Evolutionary conservation across 2,888 invertebrate species (phyloP).

Genomic region (Nesidiocoris tenuis): DNA sequence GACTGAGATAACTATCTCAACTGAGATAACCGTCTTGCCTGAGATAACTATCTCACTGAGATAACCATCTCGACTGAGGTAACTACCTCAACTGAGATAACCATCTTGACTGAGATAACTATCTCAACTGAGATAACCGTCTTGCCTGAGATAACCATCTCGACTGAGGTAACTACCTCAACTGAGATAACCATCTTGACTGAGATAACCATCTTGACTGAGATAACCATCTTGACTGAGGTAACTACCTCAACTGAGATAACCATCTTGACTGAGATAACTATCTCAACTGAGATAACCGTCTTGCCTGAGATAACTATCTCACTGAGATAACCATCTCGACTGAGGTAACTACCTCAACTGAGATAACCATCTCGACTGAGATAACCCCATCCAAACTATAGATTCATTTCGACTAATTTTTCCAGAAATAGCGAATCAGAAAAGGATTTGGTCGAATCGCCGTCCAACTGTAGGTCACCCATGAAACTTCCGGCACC

Average conservation of each 20-base stretch:
- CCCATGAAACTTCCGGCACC: slow-evolving; percentile 23
- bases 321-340: background rate
- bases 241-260: background rate
- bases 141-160: too few species aligned
- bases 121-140: too few species aligned
- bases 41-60: background rate
- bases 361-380: background rate
- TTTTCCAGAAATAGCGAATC: slow-evolving; percentile 25
- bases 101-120: background rate
- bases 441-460: slow-evolving; percentile 16
- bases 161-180: background rate
- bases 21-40: background rate
- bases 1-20: background rate
- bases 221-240: background rate
- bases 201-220: background rate
- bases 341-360: background rate
- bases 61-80: background rate
- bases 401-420: too few species aligned
- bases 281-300: background rate
- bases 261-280: background rate
- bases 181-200: background rate
- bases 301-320: background rate
- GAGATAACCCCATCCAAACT: background rate
- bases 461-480: slow-evolving; percentile 7
- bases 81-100: background rate